Evolutionary conservation across 2,888 invertebrate genomes (phyloP).

Genomic region (Hedychridium roseum): DNA sequence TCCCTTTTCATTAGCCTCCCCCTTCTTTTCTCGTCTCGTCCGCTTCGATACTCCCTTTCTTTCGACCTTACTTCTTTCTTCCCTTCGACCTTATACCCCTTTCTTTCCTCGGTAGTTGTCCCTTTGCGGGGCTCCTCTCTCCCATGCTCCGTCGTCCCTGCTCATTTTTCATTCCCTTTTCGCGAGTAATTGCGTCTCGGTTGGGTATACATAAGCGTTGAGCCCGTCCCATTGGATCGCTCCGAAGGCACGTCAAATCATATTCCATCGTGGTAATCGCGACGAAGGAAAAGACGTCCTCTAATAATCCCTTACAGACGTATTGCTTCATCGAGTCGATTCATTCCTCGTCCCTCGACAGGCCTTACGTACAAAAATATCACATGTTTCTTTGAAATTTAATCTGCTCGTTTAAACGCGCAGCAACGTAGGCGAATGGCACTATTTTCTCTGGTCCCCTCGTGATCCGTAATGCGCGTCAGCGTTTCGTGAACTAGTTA

Average conservation of each 20-base stretch:
- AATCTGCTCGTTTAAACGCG: no score
- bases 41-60: conserved; percentile 3
- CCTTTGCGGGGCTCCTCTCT: neutral
- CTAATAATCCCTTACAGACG: conserved; percentile 47
- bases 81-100: neutral
- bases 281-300: conserved; percentile 34
- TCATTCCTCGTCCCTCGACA: conserved; percentile 20
- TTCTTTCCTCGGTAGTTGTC: neutral
- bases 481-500: conserved; percentile 41
- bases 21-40: conserved; percentile 19
- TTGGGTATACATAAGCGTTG: conserved; percentile 36
- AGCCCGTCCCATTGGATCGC: conserved; percentile 40
- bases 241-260: conserved; percentile 49
- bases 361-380: no score
- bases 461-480: conserved; percentile 23
- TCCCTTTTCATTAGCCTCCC: conserved; percentile 8
- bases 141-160: neutral
- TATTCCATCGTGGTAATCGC: conserved; percentile 49
- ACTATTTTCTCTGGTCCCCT: no score
- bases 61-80: conserved; percentile 4
- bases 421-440: no score
- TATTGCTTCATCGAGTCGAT: no score
- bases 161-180: neutral
- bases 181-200: conserved; percentile 31
- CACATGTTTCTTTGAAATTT: no score